Percentiles rank a stretch among this genome's conserved stretches.
phyloP scores from a whole-genome alignment of 1,140 invertebrate species.

The Hycleus phaleratus region DNA sequence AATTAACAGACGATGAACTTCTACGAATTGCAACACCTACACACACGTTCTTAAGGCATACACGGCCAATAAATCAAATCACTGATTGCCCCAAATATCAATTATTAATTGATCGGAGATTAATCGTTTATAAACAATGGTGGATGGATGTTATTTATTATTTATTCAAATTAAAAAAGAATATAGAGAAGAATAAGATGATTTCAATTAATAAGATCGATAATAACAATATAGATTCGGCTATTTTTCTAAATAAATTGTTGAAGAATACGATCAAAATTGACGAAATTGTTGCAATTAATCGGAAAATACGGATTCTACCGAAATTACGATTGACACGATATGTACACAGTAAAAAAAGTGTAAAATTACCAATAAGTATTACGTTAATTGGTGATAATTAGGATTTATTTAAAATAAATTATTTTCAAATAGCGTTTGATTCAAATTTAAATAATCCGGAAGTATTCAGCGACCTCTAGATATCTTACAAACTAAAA shows the following conservation, averaged over 20 bases:
- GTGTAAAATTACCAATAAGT: conserved; percentile 3
- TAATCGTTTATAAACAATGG: conserved; percentile 30
- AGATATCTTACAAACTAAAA: too few relatives aligned
- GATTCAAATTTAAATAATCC: too few relatives aligned
- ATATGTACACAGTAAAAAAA: conserved; percentile 25
- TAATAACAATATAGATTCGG: conserved; percentile 1
- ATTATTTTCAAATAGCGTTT: too few relatives aligned
- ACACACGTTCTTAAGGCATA: conserved; percentile 40
- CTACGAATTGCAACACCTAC: conserved; percentile 46
- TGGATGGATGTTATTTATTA: conserved; percentile 37
- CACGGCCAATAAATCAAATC: conserved; percentile 10
- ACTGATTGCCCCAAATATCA: conserved; percentile 18
- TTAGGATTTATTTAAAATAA: too few relatives aligned
- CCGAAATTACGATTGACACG: conserved; percentile 35
- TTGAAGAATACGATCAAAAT: conserved; percentile 18
- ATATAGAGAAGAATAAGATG: conserved; percentile 31
- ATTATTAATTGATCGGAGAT: conserved; percentile 6
- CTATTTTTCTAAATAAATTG: background rate
- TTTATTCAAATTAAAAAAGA: conserved; percentile 24
- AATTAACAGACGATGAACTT: conserved; percentile 31
- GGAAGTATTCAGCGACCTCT: too few relatives aligned
- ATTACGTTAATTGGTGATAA: too few relatives aligned
- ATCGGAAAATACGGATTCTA: conserved; percentile 31
- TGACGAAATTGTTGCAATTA: conserved; percentile 33
- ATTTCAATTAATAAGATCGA: conserved; percentile 12